These are phyloP conservation scores for Leptinotarsa rubiginosa DNA, from an alignment of 2,888 invertebrate species.

Conservation along the genomic window DNA sequence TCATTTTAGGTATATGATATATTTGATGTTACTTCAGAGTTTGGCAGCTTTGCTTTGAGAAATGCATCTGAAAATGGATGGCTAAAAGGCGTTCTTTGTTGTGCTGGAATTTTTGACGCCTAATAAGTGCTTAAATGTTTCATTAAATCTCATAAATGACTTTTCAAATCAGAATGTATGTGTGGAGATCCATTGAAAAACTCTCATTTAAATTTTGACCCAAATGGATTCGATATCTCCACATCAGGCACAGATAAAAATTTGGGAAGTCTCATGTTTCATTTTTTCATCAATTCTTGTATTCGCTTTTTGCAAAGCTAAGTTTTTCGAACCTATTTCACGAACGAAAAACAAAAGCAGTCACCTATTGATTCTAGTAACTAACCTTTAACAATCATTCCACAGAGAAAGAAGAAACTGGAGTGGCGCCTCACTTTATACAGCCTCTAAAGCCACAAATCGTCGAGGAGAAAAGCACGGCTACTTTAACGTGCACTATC, in stretches of 20 bases:
- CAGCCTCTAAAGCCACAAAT: conserved; percentile 76
- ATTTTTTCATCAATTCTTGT: too few relatives aligned
- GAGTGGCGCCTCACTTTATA: conserved; percentile 75
- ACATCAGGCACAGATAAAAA: too few relatives aligned
- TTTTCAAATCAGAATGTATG: not conserved
- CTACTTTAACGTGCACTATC: conserved; percentile 76
- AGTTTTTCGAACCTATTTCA: not conserved
- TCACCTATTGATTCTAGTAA: not conserved
- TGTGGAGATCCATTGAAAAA: not conserved
- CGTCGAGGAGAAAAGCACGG: conserved; percentile 73
- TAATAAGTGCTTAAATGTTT: not conserved
- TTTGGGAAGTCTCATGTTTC: too few relatives aligned
- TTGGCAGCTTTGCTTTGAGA: not conserved
- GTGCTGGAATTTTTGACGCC: not conserved
- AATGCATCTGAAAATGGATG: conserved; percentile 5
- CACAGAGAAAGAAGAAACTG: conserved; percentile 77
- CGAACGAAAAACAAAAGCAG: too few relatives aligned
- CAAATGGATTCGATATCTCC: too few relatives aligned
- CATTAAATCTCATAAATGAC: not conserved
- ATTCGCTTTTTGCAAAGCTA: not conserved
- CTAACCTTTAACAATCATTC: conserved; percentile 27
- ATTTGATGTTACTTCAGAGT: conserved; percentile 28
- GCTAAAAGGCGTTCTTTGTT: conserved; percentile 27
- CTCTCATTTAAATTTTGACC: too few relatives aligned
- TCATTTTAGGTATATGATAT: conserved; percentile 73